Evolutionary conservation across 2,888 invertebrate genomes (phyloP), one percentile per base, ranked within the genome.

Genomic region (Hemicrepidius hirtus): DNA sequence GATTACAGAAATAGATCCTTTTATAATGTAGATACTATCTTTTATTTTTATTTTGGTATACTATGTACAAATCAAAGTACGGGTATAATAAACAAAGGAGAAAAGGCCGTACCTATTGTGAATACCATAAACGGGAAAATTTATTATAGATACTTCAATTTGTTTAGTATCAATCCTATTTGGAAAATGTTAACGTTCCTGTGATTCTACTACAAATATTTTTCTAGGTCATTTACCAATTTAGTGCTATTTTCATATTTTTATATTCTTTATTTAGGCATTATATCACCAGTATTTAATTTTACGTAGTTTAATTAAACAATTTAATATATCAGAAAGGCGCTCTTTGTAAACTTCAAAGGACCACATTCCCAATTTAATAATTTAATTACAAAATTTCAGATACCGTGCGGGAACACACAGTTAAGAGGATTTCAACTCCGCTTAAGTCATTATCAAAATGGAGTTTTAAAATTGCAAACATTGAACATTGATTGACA

Each of bases 401-500:
- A 68, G 57, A 74, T 68, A 32, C 53, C 59, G 40, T 40, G 53
- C 59, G 46, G 28, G 41, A 66, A 57, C 63, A 57, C 60, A 53
- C 16, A 32, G 69, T 63, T 64, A 74, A 76, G 67, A 67, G 74
- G 74, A 72, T 74, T 71, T 71, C 53, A 68, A 37, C 60, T 71
- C 37, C 75, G 74, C 71, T 74, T 77, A 78, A 79, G 77, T 79
- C 80, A 78, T 82, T 81, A 81, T 76, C 72, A 79, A 80, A 81
- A 81, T 82, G 76, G 76, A 80, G 74, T 80, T 80, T 77, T 79
- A 77, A 80, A 83, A 80, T 80, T 80, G 80, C 82, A 81, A 83
- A 83, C 82, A 82, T 79, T 78, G 80, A 80, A 78, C 77, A 79
- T 78, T 82, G 82, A 83, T 82, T 83, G 83, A 83, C 83, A 79